Conservation (phyloP, 1,140 invertebrate species). For the Ceratina japonica region DNA sequence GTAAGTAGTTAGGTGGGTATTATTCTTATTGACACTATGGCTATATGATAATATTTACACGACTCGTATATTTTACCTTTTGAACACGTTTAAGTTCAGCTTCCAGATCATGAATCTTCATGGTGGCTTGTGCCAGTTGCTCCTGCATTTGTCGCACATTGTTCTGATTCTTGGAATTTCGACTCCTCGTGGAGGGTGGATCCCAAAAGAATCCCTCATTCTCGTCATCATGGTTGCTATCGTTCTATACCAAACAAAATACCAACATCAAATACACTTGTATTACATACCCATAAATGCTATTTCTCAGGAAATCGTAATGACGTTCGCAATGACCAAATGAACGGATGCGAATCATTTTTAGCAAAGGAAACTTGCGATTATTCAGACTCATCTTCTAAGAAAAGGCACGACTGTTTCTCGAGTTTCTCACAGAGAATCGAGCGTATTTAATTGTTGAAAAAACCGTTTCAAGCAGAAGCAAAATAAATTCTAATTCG, state of each 20-base stretch:
- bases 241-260: conserved; percentile 64
- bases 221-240: conserved; percentile 66
- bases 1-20: no score
- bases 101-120: conserved; percentile 75
- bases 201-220: conserved; percentile 75
- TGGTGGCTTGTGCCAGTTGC: conserved; percentile 74
- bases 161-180: conserved; percentile 60
- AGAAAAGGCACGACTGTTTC: background rate
- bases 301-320: background rate
- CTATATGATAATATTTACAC: no score
- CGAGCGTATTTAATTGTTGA: no score
- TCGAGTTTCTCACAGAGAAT: background rate
- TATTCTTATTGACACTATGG: no score
- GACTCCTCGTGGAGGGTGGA: conserved; percentile 64
- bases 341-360: conserved; percentile 17
- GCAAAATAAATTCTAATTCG: no score
- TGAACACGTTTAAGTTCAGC: conserved; percentile 68
- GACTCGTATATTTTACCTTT: conserved; percentile 57
- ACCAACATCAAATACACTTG: background rate
- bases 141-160: conserved; percentile 70
- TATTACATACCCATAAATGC: background rate
- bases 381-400: background rate
- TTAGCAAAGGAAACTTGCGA: background rate
- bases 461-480: no score
- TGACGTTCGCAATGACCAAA: background rate